phyloP scores from a whole-genome alignment of 2,888 invertebrate genomes.

The Proisotoma minuta region DNA sequence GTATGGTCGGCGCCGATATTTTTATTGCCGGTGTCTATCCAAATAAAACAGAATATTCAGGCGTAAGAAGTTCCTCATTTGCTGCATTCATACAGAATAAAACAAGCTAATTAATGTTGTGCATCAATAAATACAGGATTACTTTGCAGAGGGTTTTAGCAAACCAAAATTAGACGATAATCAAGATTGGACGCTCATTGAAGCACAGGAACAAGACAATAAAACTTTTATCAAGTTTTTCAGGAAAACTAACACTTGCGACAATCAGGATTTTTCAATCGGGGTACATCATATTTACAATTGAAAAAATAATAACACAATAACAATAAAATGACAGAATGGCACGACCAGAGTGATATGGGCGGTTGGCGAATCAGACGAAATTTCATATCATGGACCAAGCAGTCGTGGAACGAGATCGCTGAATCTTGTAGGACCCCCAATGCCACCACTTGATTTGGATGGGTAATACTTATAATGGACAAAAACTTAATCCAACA shows the following conservation, averaged over 20 bases:
- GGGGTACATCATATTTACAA: not conserved
- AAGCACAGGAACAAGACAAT: not conserved
- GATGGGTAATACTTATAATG: not conserved
- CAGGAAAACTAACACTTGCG: constrained; percentile 1
- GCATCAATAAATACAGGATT: constrained; percentile 2
- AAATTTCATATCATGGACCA: not conserved
- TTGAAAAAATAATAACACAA: not conserved
- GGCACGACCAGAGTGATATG: constrained; percentile 15
- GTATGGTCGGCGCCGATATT: constrained; percentile 1
- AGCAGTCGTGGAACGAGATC: constrained; percentile 9
- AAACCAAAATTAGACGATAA: not conserved
- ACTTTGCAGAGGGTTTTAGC: not conserved
- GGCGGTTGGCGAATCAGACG: constrained; percentile 12
- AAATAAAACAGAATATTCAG: not conserved
- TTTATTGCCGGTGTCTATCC: not conserved
- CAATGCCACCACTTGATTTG: not conserved
- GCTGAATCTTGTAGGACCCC: not conserved
- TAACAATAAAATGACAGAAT: not conserved
- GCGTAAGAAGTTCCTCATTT: not conserved
- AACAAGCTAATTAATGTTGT: too few relatives aligned
- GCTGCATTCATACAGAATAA: too few relatives aligned
- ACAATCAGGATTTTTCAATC: not conserved
- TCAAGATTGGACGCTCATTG: constrained; percentile 5
- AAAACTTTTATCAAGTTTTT: constrained; percentile 4
- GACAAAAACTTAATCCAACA: too few relatives aligned